Base-by-base conservation (phyloP, 2,888 invertebrate genomes). In the Erebia aethiops region DNA sequence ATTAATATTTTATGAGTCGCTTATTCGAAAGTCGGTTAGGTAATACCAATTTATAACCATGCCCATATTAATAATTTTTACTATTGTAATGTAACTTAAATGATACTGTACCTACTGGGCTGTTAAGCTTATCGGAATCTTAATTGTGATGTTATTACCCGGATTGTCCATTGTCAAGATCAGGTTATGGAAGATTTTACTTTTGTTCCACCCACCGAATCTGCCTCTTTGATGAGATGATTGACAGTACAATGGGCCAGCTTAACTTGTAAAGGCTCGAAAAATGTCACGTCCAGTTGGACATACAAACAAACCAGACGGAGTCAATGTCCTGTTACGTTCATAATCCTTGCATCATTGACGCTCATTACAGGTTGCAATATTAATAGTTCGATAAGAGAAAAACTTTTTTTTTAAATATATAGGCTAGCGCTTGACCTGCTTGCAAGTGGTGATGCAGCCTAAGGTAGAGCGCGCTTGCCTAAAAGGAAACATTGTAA, bases 301-400 rank as follows among this genome's bases (percentile, higher is more conserved):
- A 79, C 76, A 75, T 66, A 57, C 57, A 57, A 11, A 67, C 58
- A 49, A 21, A 62, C 61, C 65, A 77, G 77, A 76, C 78, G 79
- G 80, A 78, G 86, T 88, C 87, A 87, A 82, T 83, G 86, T 79
- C 82, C 86, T 85, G 76, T 78, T 79, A 77, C 76, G 71, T 74
- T 69, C 13, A 69, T 72, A 68, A 69, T 69, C 71, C 72, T 77
- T 76, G 68, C 74, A 72, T 71, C 72, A 75, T 68, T 70, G 71
- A 69, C 57, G 57, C 51, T 74, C 66, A 68, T 62, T 69, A 74
- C 74, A 74, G 72, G 71, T 74, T 72, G 74, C 51, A 73, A 67
- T 70, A 57, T 70, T 71, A 70, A 72, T 72, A 69, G 58, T 62
- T 65, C 70, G 64, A 66, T 72, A 70, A 67, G 70, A 70, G 43